Evolutionary conservation across 2,113 vertebrate species (phyloP), one percentile per base, ranked within the genome.

Genomic region (Oreocharis arfaki): DNA sequence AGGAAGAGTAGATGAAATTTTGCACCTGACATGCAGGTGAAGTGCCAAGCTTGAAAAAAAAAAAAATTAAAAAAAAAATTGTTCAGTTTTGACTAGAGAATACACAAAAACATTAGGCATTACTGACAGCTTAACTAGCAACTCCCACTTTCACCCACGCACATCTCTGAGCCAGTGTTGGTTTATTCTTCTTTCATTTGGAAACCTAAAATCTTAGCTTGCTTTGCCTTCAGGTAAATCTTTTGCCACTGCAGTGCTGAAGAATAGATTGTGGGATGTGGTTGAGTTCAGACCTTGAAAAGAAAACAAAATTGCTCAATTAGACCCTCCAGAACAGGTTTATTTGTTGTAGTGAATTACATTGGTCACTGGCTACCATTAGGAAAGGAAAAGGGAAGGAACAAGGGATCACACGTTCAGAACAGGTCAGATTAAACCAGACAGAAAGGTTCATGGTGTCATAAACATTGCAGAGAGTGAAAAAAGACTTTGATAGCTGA

Each of bases 261-360:
- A 92, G 91, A 95, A 87, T 69, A 63, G 35, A 49, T 90, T 97
- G 70, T 35, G 27, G 46, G 93, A 77, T 92, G 67, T 80, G 76
- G 76, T 47, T 74, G 80, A 96, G 93, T 96, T 96, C 60, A 85
- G 73, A 78, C 78, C 85, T 96, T 95, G 35, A 77, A 94, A 94
- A 87, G 82, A 95, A 97, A 97, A 88, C 80, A 94, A 91, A 98
- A 96, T 96, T 91, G 82, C 71, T 96, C 95, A 95, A 44, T 97
- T 97, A 97, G 73, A 91, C 83, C 78, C 68, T 84, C 64, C 70
- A 90, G 89, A 97, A 96, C 84, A 81, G 68, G 78, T 97, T 96
- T 44, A 92, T 97, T 98, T 98, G 65, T 97, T 47, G 84, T 68
- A 75, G 78, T 96, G 97, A 97, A 95, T 97, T 97, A 96, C 75